These are phyloP conservation scores for Lamellibrachia luymesi DNA, from an alignment of 1,140 invertebrate genomes.

Conservation along the genomic window DNA sequence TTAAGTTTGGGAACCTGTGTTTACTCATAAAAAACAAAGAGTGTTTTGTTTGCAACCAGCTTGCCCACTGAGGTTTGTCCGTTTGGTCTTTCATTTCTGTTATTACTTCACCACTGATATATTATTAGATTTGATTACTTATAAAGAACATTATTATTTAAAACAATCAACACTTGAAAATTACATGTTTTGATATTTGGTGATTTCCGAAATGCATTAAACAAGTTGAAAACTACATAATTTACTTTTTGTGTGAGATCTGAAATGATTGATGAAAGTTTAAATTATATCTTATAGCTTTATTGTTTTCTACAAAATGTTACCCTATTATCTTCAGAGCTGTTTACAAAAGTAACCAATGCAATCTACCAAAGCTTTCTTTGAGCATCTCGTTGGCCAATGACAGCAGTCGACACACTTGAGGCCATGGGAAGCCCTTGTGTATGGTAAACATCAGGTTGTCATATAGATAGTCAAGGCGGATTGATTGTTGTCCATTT, in stretches of 20 bases:
- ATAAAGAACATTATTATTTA: background rate
- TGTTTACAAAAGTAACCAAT: background rate
- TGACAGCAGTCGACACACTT: slow-evolving; percentile 36
- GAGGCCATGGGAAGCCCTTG: slow-evolving; percentile 49
- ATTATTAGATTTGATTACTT: no score
- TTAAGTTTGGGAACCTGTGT: no score
- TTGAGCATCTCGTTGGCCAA: slow-evolving; percentile 40
- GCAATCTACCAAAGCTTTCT: slow-evolving; percentile 38
- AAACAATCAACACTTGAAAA: background rate
- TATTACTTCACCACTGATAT: no score
- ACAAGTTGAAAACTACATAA: background rate
- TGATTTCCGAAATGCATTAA: no score
- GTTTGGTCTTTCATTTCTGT: no score
- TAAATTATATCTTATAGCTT: no score
- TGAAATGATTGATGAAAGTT: background rate
- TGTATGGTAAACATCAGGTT: slow-evolving; percentile 41
- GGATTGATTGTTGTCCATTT: slow-evolving; percentile 37
- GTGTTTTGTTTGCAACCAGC: no score
- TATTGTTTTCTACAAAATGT: background rate
- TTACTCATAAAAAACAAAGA: no score
- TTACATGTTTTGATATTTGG: background rate
- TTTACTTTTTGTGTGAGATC: background rate
- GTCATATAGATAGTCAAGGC: slow-evolving; percentile 46
- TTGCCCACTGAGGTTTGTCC: no score
- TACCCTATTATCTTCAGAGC: background rate